These are phyloP conservation scores for Saguinus midas DNA, from an alignment of 2,113 vertebrate genomes.

Conservation along the genomic window DNA sequence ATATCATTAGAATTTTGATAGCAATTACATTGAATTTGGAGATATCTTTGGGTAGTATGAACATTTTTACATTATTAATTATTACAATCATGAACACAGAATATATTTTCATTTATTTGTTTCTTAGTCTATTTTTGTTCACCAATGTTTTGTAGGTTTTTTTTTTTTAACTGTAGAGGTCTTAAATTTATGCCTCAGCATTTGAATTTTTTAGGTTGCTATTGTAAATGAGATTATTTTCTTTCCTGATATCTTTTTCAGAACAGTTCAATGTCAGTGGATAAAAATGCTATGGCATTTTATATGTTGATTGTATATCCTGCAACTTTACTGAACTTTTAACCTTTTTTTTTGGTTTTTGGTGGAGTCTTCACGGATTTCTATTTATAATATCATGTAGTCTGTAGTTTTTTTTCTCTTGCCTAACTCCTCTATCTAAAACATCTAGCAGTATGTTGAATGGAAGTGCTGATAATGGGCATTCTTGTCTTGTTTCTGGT, in stretches of 20 bases:
- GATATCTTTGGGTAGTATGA: background rate
- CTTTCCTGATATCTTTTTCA: background rate
- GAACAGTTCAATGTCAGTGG: background rate
- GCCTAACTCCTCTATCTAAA: background rate
- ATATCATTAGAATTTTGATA: background rate
- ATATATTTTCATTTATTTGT: background rate
- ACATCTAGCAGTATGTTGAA: no score
- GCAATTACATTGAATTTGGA: background rate
- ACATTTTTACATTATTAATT: background rate
- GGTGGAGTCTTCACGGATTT: background rate
- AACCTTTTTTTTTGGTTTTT: background rate
- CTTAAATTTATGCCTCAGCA: background rate
- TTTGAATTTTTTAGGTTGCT: background rate
- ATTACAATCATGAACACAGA: background rate
- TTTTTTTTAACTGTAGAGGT: background rate
- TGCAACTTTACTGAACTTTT: background rate
- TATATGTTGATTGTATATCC: background rate
- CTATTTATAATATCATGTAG: background rate
- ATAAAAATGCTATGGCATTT: background rate
- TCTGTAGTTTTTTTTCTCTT: background rate
- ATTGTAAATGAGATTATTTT: background rate
- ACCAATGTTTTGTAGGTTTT: background rate
- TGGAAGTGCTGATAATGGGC: no score
- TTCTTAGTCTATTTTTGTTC: background rate
- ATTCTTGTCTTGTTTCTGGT: background rate